Percentiles rank a stretch among this genome's conserved stretches.
These are phyloP conservation scores for Luscinia luscinia DNA, from an alignment of 2,797 vertebrate genomes.

Conservation along the genomic window DNA sequence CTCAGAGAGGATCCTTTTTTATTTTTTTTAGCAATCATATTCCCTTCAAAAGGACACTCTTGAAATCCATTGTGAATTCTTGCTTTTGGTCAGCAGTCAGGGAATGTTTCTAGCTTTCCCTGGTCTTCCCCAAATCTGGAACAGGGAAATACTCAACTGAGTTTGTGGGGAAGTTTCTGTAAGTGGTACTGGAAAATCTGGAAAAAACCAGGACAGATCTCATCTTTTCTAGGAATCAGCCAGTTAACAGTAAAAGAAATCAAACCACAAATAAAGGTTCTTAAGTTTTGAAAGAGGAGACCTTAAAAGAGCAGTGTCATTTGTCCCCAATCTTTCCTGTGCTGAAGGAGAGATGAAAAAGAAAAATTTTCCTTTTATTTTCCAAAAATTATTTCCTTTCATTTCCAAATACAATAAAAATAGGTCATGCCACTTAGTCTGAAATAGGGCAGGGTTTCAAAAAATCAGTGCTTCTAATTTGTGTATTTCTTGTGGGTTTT, in stretches of 20 bases:
- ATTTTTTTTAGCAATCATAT: not conserved
- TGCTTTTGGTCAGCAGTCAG: not conserved
- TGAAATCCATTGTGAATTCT: not conserved
- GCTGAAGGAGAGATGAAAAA: constrained; percentile 11
- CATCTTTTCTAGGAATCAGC: not conserved
- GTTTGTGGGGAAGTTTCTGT: not conserved
- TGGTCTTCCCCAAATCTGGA: not conserved
- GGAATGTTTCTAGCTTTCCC: not conserved
- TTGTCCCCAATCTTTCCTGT: not conserved
- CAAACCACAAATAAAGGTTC: not conserved
- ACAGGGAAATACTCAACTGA: not conserved
- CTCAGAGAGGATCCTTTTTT: not conserved
- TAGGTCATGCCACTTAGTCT: not conserved
- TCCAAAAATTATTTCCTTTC: not conserved
- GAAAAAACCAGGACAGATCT: not conserved
- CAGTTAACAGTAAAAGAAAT: not conserved
- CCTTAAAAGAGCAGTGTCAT: not conserved
- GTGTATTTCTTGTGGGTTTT: constrained; percentile 59
- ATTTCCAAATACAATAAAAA: constrained; percentile 1
- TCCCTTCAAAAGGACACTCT: not conserved
- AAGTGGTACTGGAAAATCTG: not conserved
- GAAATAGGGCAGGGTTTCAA: not conserved
- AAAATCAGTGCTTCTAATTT: constrained; percentile 29
- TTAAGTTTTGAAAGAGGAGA: not conserved
- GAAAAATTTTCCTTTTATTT: not conserved